These are phyloP conservation scores for Listronotus bonariensis DNA, from an alignment of 1,140 invertebrate species.

Conservation along the genomic window DNA sequence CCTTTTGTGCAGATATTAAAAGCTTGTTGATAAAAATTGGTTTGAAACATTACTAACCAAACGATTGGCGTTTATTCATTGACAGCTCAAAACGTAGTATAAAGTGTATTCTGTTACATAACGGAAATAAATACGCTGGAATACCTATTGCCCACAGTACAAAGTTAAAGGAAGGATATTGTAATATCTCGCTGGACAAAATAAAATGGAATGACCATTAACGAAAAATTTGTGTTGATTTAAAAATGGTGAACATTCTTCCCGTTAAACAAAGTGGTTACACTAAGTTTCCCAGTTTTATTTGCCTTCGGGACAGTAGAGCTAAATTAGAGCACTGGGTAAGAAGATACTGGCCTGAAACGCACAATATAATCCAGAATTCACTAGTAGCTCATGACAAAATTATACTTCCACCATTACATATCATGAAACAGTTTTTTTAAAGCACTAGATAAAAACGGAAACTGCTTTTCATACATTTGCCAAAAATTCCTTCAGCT, in stretches of 20 bases:
- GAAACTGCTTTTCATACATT: too few relatives aligned
- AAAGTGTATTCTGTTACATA: constrained; percentile 2
- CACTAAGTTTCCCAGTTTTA: background rate
- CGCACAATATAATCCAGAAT: too few relatives aligned
- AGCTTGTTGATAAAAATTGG: background rate
- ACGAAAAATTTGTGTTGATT: background rate
- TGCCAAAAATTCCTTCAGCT: too few relatives aligned
- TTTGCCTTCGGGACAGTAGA: background rate
- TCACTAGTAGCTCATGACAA: too few relatives aligned
- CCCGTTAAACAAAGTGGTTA: background rate
- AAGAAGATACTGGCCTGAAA: too few relatives aligned
- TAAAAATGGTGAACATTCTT: too few relatives aligned
- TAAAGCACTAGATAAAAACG: too few relatives aligned
- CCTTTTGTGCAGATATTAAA: background rate
- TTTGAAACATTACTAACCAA: background rate
- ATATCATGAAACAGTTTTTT: too few relatives aligned
- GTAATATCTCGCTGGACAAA: background rate
- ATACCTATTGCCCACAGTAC: background rate
- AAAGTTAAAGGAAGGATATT: background rate
- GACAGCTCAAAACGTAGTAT: background rate
- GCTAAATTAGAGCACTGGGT: too few relatives aligned
- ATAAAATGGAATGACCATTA: background rate
- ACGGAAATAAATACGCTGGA: background rate
- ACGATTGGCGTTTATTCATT: constrained; percentile 1
- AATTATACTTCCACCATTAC: too few relatives aligned